Conservation (phyloP, 2,888 invertebrate genomes). For the Antheraea yamamai region DNA sequence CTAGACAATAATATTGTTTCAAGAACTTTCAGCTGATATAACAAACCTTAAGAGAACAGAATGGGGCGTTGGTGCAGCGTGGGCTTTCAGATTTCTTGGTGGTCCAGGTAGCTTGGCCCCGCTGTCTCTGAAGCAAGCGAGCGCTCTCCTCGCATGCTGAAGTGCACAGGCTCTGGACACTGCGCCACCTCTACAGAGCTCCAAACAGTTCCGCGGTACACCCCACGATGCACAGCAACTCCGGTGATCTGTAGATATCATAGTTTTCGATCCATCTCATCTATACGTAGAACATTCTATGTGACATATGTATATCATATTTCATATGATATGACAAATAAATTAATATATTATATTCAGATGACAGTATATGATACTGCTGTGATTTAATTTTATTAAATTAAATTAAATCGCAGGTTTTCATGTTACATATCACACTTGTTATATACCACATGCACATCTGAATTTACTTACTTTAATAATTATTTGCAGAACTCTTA, state of each 20-base stretch:
- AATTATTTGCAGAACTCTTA: too few species aligned
- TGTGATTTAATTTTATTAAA: too few species aligned
- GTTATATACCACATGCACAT: too few species aligned
- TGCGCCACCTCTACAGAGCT: slow-evolving; percentile 91
- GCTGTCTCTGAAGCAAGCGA: slow-evolving; percentile 91
- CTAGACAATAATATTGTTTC: too few species aligned
- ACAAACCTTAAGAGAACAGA: slow-evolving; percentile 66
- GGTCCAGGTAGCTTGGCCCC: slow-evolving; percentile 90
- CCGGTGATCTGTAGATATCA: slow-evolving; percentile 84
- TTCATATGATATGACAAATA: too few species aligned
- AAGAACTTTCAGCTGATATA: neutral
- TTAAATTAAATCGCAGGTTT: too few species aligned
- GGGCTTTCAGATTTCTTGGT: slow-evolving; percentile 76
- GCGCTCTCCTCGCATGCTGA: slow-evolving; percentile 87
- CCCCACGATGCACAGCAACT: slow-evolving; percentile 91
- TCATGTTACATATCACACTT: too few species aligned
- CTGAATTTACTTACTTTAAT: too few species aligned
- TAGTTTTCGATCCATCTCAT: neutral
- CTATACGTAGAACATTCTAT: too few species aligned
- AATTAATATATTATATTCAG: too few species aligned
- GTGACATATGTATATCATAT: too few species aligned
- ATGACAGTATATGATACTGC: too few species aligned
- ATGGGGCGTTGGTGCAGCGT: slow-evolving; percentile 67
- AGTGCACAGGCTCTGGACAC: slow-evolving; percentile 87
- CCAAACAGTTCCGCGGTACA: slow-evolving; percentile 90